These are phyloP conservation scores for Etheostoma nigrum DNA, from an alignment of 2,797 vertebrate genomes.

Conservation along the genomic window DNA sequence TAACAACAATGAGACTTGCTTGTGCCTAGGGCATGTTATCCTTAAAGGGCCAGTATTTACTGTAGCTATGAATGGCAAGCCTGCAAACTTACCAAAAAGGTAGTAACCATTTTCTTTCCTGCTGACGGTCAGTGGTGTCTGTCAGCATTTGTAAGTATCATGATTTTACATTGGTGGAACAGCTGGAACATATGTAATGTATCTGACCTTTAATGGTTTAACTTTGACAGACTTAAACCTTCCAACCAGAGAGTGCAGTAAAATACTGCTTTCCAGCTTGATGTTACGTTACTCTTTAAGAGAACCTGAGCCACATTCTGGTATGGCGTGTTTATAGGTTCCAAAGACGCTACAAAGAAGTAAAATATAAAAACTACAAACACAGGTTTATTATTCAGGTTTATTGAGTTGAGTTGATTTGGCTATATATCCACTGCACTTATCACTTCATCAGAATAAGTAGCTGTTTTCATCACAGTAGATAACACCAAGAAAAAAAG, in stretches of 20 bases:
- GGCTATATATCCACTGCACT: neutral
- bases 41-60: too few relatives aligned
- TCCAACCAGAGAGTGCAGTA: neutral
- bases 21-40: neutral
- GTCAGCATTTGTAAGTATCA: neutral
- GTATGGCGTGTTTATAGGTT: neutral
- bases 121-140: neutral
- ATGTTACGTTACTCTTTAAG: neutral
- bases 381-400: neutral
- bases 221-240: neutral
- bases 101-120: neutral
- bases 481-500: neutral
- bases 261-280: neutral
- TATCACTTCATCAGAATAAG: conserved; percentile 1
- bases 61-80: too few relatives aligned
- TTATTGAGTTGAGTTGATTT: neutral
- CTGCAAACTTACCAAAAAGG: neutral
- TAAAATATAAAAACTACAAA: neutral
- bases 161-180: neutral
- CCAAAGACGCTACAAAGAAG: neutral
- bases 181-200: neutral
- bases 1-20: neutral
- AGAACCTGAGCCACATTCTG: neutral
- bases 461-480: conserved; percentile 5
- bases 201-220: neutral